Base-by-base conservation (phyloP, 2,888 invertebrate genomes). In the Zele albiditarsus region DNA sequence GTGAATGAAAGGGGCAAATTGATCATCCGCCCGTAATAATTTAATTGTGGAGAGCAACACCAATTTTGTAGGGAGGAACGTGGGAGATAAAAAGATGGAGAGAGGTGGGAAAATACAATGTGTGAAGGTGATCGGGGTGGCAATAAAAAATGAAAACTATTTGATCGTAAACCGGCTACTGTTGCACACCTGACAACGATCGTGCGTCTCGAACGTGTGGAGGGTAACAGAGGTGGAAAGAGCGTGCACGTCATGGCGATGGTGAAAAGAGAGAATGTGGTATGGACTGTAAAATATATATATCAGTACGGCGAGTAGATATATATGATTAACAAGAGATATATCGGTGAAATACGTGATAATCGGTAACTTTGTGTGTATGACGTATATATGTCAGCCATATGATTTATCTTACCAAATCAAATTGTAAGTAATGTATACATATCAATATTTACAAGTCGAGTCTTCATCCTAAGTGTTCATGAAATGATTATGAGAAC, bases 81-180 rank as follows among this genome's bases (percentile, higher is more conserved):
- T 6, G 20, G 12, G 57, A 20, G 57, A n/a, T 5, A 46, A 27
- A 46, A 3, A n/a, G 27, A 20, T 1, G n/a, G 49, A n/a, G n/a
- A n/a, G n/a, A n/a, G n/a, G n/a, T n/a, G n/a, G n/a, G n/a, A n/a
- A n/a, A n/a, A n/a, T n/a, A n/a, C n/a, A n/a, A n/a, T n/a, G n/a
- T 6, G 67, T 8, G 28, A 67, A 20, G 57, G 42, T 42, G 42
- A 42, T 42, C 12, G 12, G 5, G 42, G 2, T 57, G 46, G 33
- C 25, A 23, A 23, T 33, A 69, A 69, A 71, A 71, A 63, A 82
- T 82, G 80, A 80, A 81, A 85, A 85, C 84, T 84, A 87, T 85
- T 86, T 86, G 85, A 88, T 87, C 86, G 85, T 86, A 84, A 86
- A 84, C 81, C 80, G 80, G 76, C 73, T 79, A 62, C 66, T 79